phyloP scores from a whole-genome alignment of 1,140 invertebrate genomes.

The Chironomus tepperi region DNA sequence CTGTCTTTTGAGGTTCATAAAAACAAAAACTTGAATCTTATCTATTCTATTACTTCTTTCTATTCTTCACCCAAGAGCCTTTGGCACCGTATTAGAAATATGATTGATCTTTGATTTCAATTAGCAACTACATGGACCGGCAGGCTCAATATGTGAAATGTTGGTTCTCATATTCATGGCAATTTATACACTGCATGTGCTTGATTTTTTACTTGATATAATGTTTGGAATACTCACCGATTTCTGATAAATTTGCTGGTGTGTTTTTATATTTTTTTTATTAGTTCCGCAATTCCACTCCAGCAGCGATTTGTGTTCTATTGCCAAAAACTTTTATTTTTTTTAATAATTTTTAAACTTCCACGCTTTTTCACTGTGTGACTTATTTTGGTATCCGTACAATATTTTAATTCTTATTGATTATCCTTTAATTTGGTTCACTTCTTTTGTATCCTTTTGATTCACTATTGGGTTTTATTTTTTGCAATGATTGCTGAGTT shows the following conservation, averaged over 20 bases:
- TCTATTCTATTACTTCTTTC: background rate
- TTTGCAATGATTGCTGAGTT: too few species aligned
- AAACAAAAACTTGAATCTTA: background rate
- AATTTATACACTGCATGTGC: conserved; percentile 7
- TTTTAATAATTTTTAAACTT: background rate
- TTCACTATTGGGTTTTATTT: too few species aligned
- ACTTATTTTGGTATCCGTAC: background rate
- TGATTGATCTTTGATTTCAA: too few species aligned
- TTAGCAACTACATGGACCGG: too few species aligned
- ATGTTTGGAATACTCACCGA: background rate
- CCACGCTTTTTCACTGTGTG: background rate
- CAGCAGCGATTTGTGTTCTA: background rate
- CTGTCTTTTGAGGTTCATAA: background rate
- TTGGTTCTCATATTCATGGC: background rate
- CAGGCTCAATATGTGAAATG: background rate
- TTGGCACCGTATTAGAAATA: too few species aligned
- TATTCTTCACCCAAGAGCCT: background rate
- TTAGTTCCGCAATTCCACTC: conserved; percentile 11
- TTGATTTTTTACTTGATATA: background rate
- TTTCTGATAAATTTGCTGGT: background rate
- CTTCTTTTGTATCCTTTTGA: background rate
- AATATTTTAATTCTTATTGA: too few species aligned
- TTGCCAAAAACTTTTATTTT: background rate
- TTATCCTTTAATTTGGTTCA: background rate
- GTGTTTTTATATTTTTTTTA: background rate